Conservation (phyloP, 2,888 invertebrate genomes). For the Pantelozetes paolii region DNA sequence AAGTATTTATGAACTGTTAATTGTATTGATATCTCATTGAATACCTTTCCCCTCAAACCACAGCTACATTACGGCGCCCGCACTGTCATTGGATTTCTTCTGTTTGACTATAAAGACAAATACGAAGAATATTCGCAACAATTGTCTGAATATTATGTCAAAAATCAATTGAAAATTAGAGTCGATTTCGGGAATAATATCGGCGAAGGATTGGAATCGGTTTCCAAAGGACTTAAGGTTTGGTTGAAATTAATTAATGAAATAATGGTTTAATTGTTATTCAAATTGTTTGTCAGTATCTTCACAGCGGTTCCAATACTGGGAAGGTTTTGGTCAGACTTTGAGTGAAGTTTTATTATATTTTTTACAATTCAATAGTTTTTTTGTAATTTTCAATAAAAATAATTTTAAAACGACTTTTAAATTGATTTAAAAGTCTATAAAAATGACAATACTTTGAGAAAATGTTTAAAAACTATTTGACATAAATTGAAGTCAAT, state of each 20-base stretch:
- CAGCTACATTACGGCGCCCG: conserved; percentile 39
- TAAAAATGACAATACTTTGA: too few species aligned
- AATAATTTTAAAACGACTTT: too few species aligned
- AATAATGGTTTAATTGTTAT: too few species aligned
- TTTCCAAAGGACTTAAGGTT: conserved; percentile 30
- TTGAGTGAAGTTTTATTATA: too few species aligned
- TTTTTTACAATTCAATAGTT: too few species aligned
- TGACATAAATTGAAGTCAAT: too few species aligned
- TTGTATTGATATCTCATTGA: not conserved
- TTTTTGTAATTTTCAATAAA: too few species aligned
- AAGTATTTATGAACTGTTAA: conserved; percentile 8
- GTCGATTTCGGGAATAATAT: not conserved
- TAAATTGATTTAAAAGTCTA: too few species aligned
- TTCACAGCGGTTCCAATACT: conserved; percentile 24
- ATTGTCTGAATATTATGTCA: conserved; percentile 26
- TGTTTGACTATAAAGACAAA: conserved; percentile 16
- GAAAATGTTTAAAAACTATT: too few species aligned
- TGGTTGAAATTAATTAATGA: not conserved
- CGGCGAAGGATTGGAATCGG: not conserved
- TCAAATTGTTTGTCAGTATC: conserved; percentile 18
- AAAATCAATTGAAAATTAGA: conserved; percentile 9
- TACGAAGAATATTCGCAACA: conserved; percentile 22
- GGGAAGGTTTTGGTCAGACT: conserved; percentile 30
- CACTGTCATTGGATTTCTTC: conserved; percentile 34
- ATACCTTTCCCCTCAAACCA: not conserved